Evolutionary conservation across 2,113 vertebrate species (phyloP).

Genomic region (Pavo muticus): DNA sequence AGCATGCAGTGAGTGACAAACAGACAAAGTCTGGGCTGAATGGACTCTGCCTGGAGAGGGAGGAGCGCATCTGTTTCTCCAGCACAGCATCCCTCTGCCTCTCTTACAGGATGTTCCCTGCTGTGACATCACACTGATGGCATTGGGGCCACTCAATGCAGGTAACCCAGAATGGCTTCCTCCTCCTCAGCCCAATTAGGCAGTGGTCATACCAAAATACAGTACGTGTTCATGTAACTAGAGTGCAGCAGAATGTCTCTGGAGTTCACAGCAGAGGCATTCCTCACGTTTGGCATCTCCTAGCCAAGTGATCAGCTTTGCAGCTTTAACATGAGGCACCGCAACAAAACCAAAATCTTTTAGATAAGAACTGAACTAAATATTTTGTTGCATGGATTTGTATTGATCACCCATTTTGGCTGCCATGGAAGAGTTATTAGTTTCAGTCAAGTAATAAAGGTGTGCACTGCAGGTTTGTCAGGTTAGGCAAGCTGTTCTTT

Average conservation of each 20-base stretch:
- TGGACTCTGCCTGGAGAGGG: not conserved
- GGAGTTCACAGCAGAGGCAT: not conserved
- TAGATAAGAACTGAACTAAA: not conserved
- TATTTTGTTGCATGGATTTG: not conserved
- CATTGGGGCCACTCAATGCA: not conserved
- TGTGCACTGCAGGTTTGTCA: not conserved
- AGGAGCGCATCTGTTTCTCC: not conserved
- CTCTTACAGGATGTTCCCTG: accelerated
- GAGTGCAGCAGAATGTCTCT: not conserved
- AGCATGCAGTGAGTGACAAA: not conserved
- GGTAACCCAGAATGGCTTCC: not conserved
- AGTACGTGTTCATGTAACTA: not conserved
- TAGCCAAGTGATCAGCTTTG: not conserved
- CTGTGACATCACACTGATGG: not conserved
- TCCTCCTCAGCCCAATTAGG: not conserved
- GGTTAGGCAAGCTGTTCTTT: not conserved
- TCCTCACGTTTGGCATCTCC: not conserved
- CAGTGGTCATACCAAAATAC: constrained; percentile 25
- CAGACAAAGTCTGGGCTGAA: not conserved
- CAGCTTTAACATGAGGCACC: not conserved
- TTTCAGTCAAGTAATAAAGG: not conserved
- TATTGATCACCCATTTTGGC: not conserved
- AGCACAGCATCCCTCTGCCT: not conserved
- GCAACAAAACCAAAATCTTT: not conserved
- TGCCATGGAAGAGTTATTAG: not conserved